These are phyloP conservation scores for Thereva unica DNA, from an alignment of 2,888 invertebrate genomes.

Conservation along the genomic window DNA sequence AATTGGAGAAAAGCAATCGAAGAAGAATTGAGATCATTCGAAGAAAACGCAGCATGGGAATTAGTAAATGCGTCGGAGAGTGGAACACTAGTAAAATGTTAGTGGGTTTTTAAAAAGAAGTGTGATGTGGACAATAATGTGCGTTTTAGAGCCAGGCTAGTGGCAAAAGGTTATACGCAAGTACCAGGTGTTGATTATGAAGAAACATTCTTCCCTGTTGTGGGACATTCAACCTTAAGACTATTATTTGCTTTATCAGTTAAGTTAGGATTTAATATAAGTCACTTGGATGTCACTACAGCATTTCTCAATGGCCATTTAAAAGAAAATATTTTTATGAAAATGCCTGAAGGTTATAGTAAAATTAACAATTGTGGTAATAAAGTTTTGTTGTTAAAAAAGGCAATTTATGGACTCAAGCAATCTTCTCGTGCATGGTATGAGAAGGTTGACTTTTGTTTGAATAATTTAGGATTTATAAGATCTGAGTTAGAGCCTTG, in stretches of 20 bases:
- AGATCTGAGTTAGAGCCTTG: no score
- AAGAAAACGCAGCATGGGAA: conserved; percentile 32
- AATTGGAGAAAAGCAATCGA: conserved; percentile 5
- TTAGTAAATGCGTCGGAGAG: conserved; percentile 35
- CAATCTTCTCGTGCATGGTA: conserved; percentile 38
- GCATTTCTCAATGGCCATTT: conserved; percentile 37
- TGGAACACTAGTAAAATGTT: conserved; percentile 37
- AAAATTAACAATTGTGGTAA: conserved; percentile 36
- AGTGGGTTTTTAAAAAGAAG: conserved; percentile 39
- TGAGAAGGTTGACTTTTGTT: no score
- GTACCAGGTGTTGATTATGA: conserved; percentile 35
- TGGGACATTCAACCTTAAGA: conserved; percentile 41
- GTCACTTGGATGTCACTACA: no score
- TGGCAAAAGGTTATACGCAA: conserved; percentile 42
- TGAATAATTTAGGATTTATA: no score
- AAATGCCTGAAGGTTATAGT: conserved; percentile 35
- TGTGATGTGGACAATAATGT: conserved; percentile 40
- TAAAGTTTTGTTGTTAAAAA: conserved; percentile 36
- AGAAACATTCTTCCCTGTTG: conserved; percentile 41
- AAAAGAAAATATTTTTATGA: conserved; percentile 35
- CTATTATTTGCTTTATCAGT: conserved; percentile 45
- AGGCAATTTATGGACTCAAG: conserved; percentile 41
- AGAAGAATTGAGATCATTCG: conserved; percentile 16
- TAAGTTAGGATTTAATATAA: conserved; percentile 39
- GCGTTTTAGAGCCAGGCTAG: conserved; percentile 40